These are phyloP conservation scores for Galleria mellonella DNA, from an alignment of 1,140 invertebrate genomes.

Conservation along the genomic window DNA sequence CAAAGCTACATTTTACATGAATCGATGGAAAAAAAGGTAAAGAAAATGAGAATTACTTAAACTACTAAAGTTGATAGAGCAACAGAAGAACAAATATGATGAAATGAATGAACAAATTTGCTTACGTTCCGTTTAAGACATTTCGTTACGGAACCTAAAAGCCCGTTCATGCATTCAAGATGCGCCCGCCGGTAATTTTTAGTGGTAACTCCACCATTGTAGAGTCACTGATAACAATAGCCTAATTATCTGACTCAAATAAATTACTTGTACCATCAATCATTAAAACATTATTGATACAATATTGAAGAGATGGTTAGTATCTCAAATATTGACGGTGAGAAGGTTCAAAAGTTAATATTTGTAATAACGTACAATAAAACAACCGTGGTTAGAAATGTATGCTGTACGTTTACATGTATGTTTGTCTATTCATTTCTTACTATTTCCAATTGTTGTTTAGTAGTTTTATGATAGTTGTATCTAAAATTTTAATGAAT, in stretches of 20 bases:
- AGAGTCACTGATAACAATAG: constrained; percentile 42
- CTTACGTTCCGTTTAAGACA: no score
- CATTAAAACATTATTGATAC: constrained; percentile 18
- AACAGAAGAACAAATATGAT: constrained; percentile 15
- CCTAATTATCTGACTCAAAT: constrained; percentile 40
- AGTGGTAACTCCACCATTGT: constrained; percentile 34
- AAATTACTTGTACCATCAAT: constrained; percentile 41
- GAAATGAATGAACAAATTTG: neutral
- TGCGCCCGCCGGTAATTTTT: constrained; percentile 22
- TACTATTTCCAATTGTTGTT: neutral
- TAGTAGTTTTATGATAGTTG: neutral
- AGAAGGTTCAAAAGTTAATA: neutral
- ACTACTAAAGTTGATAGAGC: constrained; percentile 9
- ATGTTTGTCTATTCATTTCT: neutral
- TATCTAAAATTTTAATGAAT: neutral
- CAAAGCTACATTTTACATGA: no score
- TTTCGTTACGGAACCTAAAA: no score
- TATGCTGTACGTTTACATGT: neutral
- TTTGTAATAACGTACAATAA: neutral
- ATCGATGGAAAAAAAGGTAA: no score
- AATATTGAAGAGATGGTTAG: neutral
- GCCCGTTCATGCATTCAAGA: neutral
- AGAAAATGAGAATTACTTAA: no score
- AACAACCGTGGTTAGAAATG: no score
- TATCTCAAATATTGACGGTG: neutral